These are phyloP conservation scores for Drosophila malerkotliana DNA, from an alignment of 1,140 invertebrate species.

Conservation along the genomic window DNA sequence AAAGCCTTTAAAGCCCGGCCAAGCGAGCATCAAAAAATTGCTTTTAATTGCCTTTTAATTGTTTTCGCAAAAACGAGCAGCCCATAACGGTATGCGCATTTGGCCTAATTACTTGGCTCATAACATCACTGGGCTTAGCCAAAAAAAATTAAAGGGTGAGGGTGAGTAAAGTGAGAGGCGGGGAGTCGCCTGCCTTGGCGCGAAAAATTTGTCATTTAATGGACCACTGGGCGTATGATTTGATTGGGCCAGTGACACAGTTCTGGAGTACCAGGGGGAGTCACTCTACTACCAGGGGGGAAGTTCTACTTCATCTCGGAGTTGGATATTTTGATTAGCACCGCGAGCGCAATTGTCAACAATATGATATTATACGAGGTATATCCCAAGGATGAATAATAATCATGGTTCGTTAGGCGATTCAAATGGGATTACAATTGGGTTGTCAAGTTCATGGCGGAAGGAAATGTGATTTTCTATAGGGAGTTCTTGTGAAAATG, in stretches of 20 bases:
- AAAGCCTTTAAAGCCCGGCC: constrained; percentile 59
- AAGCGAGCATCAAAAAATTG: constrained; percentile 53
- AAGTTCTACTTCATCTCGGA: constrained; percentile 27
- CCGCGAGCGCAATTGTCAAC: constrained; percentile 60
- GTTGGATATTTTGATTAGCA: constrained; percentile 81
- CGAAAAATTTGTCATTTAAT: constrained; percentile 77
- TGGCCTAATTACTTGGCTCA: constrained; percentile 70
- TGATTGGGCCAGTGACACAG: constrained; percentile 77
- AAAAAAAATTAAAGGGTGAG: background rate
- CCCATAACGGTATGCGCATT: constrained; percentile 48
- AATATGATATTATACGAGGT: constrained; percentile 51
- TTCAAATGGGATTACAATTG: constrained; percentile 67
- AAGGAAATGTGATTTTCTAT: background rate
- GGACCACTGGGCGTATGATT: constrained; percentile 81
- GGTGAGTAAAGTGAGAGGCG: constrained; percentile 6
- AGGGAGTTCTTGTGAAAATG: background rate
- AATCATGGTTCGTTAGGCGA: constrained; percentile 73
- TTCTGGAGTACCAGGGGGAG: constrained; percentile 22
- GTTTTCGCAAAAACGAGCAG: constrained; percentile 65
- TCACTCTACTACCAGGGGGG: background rate
- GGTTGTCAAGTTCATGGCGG: constrained; percentile 34
- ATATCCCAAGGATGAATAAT: constrained; percentile 17
- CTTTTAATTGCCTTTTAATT: constrained; percentile 82
- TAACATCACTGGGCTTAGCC: constrained; percentile 20
- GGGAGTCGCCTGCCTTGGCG: constrained; percentile 7